Conservation (phyloP, 2,888 invertebrate species). For the Gisinianus flammeolus region DNA sequence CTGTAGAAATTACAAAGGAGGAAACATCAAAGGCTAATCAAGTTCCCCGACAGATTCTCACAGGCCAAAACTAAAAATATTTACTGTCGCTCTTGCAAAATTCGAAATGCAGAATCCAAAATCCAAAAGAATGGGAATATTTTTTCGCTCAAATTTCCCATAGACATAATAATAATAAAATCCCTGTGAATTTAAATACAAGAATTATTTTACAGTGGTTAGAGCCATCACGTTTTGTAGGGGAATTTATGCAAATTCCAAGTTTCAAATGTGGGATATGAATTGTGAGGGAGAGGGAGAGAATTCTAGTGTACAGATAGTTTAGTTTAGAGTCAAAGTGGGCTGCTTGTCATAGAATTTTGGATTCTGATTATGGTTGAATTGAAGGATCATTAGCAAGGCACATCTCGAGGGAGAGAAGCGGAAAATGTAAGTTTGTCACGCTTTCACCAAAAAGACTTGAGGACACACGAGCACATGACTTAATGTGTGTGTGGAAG, state of each 20-base stretch:
- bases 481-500: neutral
- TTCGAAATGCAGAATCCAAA: neutral
- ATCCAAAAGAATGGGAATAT: neutral
- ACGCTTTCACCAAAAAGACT: neutral
- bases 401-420: neutral
- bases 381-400: neutral
- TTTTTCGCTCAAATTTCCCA: neutral
- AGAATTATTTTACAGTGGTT: too few relatives aligned
- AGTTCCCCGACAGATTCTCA: too few relatives aligned
- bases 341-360: neutral
- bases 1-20: too few relatives aligned
- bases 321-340: neutral
- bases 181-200: neutral
- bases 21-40: too few relatives aligned
- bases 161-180: neutral
- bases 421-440: neutral
- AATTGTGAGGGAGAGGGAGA: neutral
- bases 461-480: neutral
- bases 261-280: neutral
- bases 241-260: neutral
- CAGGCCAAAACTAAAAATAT: too few relatives aligned
- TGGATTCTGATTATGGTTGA: neutral
- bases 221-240: neutral
- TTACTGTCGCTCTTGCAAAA: too few relatives aligned
- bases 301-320: neutral